Conservation (phyloP, 2,113 vertebrate species). For the Campylomormyrus numenius region DNA sequence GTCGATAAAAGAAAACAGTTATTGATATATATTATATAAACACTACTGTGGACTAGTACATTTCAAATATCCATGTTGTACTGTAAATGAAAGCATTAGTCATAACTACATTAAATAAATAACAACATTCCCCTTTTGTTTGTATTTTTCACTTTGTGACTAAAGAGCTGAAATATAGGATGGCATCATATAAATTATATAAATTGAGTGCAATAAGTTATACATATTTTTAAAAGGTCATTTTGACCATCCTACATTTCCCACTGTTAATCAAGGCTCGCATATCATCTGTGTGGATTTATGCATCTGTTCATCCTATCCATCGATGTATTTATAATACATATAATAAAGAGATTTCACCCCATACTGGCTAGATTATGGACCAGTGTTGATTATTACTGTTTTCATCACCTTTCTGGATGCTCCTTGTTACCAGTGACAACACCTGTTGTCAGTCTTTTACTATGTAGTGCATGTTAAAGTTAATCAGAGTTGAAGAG, state of each 20-base stretch:
- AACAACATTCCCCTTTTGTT: not conserved
- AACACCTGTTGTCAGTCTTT: not conserved
- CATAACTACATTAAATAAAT: not conserved
- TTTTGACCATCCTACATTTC: not conserved
- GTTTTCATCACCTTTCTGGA: not conserved
- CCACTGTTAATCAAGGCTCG: not conserved
- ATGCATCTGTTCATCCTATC: not conserved
- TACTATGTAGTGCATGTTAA: not conserved
- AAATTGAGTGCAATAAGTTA: not conserved
- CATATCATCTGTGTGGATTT: not conserved
- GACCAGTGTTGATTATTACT: not conserved
- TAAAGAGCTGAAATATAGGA: not conserved
- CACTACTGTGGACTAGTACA: not conserved
- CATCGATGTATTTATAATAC: not conserved
- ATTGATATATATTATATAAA: conserved; percentile 7
- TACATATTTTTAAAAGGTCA: not conserved
- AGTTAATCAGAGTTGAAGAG: not conserved
- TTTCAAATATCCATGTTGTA: not conserved
- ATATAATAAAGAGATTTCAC: not conserved
- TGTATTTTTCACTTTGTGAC: not conserved
- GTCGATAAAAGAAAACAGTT: not conserved
- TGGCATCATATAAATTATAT: not conserved
- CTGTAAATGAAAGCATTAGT: not conserved
- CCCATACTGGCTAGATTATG: not conserved
- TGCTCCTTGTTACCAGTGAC: not conserved